phyloP scores from a whole-genome alignment of 2,797 vertebrate genomes.

The Rousettus madagascariensis region DNA sequence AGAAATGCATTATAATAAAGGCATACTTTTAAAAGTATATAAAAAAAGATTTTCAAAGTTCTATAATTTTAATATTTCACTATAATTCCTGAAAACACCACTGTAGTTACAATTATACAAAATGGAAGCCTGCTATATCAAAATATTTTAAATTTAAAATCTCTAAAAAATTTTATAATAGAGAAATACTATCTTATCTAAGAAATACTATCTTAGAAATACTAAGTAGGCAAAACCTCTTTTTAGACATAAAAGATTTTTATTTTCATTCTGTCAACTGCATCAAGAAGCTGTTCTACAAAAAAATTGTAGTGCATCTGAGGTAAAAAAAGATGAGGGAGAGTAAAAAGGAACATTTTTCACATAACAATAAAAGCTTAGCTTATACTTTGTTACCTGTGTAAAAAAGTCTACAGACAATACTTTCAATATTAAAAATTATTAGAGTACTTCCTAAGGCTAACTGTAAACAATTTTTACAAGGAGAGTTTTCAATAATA shows the following conservation, averaged over 20 bases:
- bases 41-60: background rate
- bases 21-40: background rate
- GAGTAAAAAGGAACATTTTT: slow-evolving; percentile 5
- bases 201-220: background rate
- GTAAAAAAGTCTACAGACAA: background rate
- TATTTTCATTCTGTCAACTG: slow-evolving; percentile 24
- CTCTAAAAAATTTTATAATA: background rate
- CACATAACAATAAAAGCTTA: background rate
- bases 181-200: background rate
- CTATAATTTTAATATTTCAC: background rate
- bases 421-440: background rate
- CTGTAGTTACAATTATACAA: background rate
- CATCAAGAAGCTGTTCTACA: background rate
- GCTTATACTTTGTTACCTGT: background rate
- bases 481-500: background rate
- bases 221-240: slow-evolving; percentile 1
- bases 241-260: background rate
- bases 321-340: background rate
- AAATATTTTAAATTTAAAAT: background rate
- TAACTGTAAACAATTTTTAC: background rate
- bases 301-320: background rate
- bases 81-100: background rate
- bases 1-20: background rate
- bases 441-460: background rate
- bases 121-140: background rate